These are phyloP conservation scores for Hydraecia micacea DNA, from an alignment of 2,888 invertebrate genomes.

Conservation along the genomic window DNA sequence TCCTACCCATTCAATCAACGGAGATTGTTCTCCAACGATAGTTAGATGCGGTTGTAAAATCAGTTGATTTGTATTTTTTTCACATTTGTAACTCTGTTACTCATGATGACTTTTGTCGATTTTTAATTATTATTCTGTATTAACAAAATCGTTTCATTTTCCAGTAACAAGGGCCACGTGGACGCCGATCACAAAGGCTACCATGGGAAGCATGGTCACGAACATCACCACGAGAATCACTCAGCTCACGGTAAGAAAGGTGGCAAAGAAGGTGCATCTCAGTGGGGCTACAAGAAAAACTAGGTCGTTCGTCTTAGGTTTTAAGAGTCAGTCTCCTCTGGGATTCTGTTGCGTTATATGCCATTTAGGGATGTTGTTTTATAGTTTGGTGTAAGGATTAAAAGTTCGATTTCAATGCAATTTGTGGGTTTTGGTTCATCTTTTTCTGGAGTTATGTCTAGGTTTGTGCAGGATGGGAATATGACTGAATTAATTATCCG, in stretches of 20 bases:
- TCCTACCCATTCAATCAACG: slow-evolving; percentile 25
- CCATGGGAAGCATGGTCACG: slow-evolving; percentile 91
- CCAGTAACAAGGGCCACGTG: slow-evolving; percentile 91
- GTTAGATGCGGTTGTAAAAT: background rate
- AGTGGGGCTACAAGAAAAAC: slow-evolving; percentile 85
- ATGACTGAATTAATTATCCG: background rate
- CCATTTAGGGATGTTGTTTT: slow-evolving; percentile 52
- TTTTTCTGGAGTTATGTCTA: background rate
- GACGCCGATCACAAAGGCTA: slow-evolving; percentile 92
- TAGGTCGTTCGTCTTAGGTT: slow-evolving; percentile 63
- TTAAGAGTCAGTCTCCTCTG: slow-evolving; percentile 50
- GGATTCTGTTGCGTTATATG: slow-evolving; percentile 57
- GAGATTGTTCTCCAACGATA: slow-evolving; percentile 11
- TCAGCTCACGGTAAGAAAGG: slow-evolving; percentile 91
- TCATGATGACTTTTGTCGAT: background rate
- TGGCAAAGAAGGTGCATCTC: slow-evolving; percentile 89
- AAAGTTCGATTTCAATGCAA: slow-evolving; percentile 5
- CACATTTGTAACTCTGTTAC: background rate
- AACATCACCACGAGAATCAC: slow-evolving; percentile 91
- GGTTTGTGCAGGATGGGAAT: background rate
- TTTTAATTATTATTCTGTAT: background rate
- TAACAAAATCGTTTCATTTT: slow-evolving; percentile 4
- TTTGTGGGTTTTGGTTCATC: slow-evolving; percentile 12
- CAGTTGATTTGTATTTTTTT: background rate
- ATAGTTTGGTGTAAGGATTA: slow-evolving; percentile 26